These are phyloP conservation scores for Glaucopsyche alexis DNA, from an alignment of 2,888 invertebrate genomes.

Conservation along the genomic window DNA sequence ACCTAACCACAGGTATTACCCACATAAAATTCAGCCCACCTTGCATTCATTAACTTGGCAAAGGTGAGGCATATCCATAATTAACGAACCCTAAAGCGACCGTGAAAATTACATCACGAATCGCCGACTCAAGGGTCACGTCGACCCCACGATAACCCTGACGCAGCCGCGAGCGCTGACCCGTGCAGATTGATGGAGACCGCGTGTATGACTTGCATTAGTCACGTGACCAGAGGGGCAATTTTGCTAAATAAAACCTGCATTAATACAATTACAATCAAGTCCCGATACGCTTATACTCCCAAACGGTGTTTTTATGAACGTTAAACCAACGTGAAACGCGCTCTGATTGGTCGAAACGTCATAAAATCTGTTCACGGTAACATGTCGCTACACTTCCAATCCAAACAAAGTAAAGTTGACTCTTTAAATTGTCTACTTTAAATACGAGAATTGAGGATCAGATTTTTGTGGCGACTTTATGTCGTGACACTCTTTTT, in stretches of 20 bases:
- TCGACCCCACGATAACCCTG: neutral
- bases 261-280: no score
- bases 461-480: neutral
- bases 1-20: neutral
- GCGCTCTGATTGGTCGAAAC: no score
- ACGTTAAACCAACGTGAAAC: no score
- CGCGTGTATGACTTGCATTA: neutral
- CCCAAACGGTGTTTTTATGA: no score
- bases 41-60: neutral
- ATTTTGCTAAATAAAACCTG: no score
- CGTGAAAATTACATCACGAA: conserved; percentile 6
- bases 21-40: neutral
- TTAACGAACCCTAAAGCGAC: conserved; percentile 16
- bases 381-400: no score
- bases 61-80: conserved; percentile 7
- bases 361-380: no score
- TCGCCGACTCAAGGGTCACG: conserved; percentile 3
- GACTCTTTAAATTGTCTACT: no score
- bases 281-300: no score
- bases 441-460: no score
- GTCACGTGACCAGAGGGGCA: neutral
- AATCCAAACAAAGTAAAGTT: no score
- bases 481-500: neutral
- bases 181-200: neutral
- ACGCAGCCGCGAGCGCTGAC: neutral